A percentile compares a stretch with the other conserved stretches of the same genome.
phyloP scores from a whole-genome alignment of 1,140 invertebrate genomes.

The Lordiphosa mommai region DNA sequence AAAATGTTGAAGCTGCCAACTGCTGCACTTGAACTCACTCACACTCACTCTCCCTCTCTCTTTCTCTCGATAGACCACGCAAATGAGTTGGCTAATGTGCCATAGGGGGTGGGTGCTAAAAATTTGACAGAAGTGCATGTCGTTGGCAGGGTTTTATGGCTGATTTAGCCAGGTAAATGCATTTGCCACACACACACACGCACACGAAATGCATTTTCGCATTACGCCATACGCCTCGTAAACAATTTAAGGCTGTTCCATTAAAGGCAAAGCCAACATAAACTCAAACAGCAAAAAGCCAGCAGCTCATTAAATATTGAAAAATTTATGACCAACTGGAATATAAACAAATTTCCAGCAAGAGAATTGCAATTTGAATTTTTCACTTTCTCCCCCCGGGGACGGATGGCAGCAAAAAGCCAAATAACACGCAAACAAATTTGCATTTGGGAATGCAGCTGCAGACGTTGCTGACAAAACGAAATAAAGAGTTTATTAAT shows the following conservation, averaged over 20 bases:
- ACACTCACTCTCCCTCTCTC: neutral
- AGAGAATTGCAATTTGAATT: conserved; percentile 55
- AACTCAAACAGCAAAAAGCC: too few species aligned
- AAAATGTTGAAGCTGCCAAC: conserved; percentile 28
- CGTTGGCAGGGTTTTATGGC: conserved; percentile 45
- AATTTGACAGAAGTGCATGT: conserved; percentile 32
- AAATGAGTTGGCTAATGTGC: conserved; percentile 22
- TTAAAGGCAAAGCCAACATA: too few species aligned
- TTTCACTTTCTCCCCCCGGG: conserved; percentile 9
- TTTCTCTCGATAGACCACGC: conserved; percentile 22
- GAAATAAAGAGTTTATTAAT: conserved; percentile 43
- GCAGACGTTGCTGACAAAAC: conserved; percentile 9
- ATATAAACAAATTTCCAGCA: conserved; percentile 31
- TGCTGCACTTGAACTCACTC: conserved; percentile 22
- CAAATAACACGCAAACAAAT: conserved; percentile 7
- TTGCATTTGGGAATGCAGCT: conserved; percentile 36
- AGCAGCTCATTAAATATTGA: conserved; percentile 63
- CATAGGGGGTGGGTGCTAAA: neutral
- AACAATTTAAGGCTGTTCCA: conserved; percentile 24
- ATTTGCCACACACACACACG: conserved; percentile 39
- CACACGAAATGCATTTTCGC: conserved; percentile 33
- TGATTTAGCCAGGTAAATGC: conserved; percentile 48
- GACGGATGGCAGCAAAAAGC: too few species aligned
- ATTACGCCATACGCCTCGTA: conserved; percentile 52
- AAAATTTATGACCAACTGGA: conserved; percentile 56